A percentile compares a stretch with the other conserved stretches of the same genome.
phyloP scores from a whole-genome alignment of 2,797 vertebrate genomes.

The Ispidina picta region DNA sequence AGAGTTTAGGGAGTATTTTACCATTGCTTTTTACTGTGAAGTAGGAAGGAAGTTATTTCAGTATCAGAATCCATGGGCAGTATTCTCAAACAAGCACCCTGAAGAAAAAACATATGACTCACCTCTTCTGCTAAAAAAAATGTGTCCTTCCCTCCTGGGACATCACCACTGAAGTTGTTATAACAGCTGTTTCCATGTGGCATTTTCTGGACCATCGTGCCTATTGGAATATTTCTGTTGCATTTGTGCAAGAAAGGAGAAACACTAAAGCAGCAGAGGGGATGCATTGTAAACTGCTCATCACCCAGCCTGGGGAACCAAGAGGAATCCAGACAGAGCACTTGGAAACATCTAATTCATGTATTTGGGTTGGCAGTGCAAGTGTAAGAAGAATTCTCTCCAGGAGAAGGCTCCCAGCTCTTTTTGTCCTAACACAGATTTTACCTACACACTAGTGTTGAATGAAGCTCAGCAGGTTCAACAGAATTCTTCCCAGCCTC shows the following conservation, averaged over 20 bases:
- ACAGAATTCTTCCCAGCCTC: not conserved
- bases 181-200: not conserved
- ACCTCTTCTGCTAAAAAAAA: not conserved
- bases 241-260: not conserved
- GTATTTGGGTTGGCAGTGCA: not conserved
- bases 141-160: not conserved
- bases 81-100: not conserved
- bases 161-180: not conserved
- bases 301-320: not conserved
- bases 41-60: conserved; percentile 1
- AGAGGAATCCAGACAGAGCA: not conserved
- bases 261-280: not conserved
- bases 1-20: not conserved
- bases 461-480: not conserved
- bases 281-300: not conserved
- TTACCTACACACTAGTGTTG: not conserved
- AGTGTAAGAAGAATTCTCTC: conserved; percentile 10
- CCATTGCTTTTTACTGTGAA: not conserved
- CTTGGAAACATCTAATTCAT: not conserved
- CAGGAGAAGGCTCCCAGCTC: conserved; percentile 46
- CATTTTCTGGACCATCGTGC: not conserved
- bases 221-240: not conserved
- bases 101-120: not conserved
- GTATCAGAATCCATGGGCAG: not conserved
- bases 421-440: not conserved